phyloP scores from a whole-genome alignment of 2,888 invertebrate genomes.

The Anticlea derivata region DNA sequence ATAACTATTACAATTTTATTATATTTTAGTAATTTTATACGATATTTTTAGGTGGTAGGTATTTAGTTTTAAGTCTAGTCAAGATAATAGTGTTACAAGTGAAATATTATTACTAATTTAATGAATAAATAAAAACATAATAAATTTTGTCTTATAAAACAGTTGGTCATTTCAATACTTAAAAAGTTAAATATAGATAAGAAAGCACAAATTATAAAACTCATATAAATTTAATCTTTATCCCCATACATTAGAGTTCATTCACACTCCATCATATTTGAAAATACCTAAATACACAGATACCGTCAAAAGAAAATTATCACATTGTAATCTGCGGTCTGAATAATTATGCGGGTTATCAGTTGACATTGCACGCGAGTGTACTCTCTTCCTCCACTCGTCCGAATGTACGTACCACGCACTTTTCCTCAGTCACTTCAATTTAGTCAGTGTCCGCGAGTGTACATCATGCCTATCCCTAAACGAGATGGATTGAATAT shows the following conservation, averaged over 20 bases:
- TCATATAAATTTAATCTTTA: constrained; percentile 3
- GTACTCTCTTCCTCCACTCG: not conserved
- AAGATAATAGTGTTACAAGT: not conserved
- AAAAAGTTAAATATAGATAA: too few relatives aligned
- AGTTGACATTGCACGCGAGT: constrained; percentile 8
- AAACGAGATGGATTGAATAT: constrained; percentile 77
- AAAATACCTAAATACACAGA: not conserved
- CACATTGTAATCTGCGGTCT: constrained; percentile 2
- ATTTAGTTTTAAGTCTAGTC: constrained; percentile 27
- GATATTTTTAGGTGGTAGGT: not conserved
- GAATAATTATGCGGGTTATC: constrained; percentile 10
- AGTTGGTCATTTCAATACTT: too few relatives aligned
- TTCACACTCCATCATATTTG: too few relatives aligned
- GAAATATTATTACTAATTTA: too few relatives aligned
- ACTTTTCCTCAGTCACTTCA: not conserved
- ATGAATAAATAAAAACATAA: too few relatives aligned
- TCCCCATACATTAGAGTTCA: not conserved
- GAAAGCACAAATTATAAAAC: too few relatives aligned
- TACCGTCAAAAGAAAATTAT: not conserved
- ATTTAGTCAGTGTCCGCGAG: constrained; percentile 7
- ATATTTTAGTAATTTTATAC: constrained; percentile 1
- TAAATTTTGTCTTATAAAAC: too few relatives aligned
- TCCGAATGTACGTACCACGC: not conserved
- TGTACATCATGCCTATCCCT: constrained; percentile 54
- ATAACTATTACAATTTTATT: too few relatives aligned